These are phyloP conservation scores for Saccopteryx leptura DNA, from an alignment of 2,113 vertebrate species.

Conservation along the genomic window DNA sequence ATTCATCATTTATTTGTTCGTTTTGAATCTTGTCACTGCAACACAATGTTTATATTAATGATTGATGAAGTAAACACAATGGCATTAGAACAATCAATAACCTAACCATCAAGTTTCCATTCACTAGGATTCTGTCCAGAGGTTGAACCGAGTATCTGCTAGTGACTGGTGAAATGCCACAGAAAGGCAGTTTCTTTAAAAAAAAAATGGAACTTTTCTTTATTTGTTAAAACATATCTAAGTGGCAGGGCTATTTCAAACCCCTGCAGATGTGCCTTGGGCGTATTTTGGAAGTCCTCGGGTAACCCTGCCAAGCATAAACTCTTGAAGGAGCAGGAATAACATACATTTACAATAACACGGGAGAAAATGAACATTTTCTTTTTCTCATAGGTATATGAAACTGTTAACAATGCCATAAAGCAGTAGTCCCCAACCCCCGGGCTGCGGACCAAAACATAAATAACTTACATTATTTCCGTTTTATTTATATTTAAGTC, in stretches of 20 bases:
- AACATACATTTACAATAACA: slow-evolving; percentile 31
- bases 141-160: background rate
- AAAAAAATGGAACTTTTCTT: slow-evolving; percentile 46
- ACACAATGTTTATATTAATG: background rate
- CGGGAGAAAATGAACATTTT: background rate
- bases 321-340: background rate
- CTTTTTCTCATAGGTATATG: background rate
- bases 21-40: background rate
- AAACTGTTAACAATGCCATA: slow-evolving; percentile 23
- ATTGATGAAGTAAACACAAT: slow-evolving; percentile 5
- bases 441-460: too few species aligned
- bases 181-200: slow-evolving; percentile 2
- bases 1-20: background rate
- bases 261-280: background rate
- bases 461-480: too few species aligned
- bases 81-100: background rate
- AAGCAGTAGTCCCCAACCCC: background rate
- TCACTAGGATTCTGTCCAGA: background rate
- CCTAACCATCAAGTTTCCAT: background rate
- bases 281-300: background rate
- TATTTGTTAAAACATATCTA: background rate
- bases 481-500: too few species aligned
- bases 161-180: background rate
- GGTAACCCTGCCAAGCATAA: background rate
- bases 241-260: background rate